phyloP scores from a whole-genome alignment of 2,888 invertebrate species.

The Clunio marinus region DNA sequence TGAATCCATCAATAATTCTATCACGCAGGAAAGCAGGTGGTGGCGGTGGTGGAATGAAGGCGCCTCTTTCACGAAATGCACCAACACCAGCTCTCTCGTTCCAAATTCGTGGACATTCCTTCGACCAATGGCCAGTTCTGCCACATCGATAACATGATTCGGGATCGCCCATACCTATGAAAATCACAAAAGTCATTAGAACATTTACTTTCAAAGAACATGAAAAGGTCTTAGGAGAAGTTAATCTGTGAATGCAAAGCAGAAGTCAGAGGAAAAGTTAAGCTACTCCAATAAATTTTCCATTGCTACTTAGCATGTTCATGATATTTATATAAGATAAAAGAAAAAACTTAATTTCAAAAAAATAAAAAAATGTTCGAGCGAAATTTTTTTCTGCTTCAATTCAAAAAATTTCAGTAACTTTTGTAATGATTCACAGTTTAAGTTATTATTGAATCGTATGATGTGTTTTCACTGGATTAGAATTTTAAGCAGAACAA shows the following conservation, averaged over 20 bases:
- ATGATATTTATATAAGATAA: too few species aligned
- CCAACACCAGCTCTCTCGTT: constrained; percentile 60
- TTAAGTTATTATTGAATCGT: too few species aligned
- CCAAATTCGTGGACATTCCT: constrained; percentile 76
- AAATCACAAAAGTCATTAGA: not conserved
- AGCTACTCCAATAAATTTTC: too few species aligned
- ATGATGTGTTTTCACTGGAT: too few species aligned
- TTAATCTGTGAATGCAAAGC: too few species aligned
- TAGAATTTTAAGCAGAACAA: constrained; percentile 12
- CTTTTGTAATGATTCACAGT: too few species aligned
- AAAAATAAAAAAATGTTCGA: not conserved
- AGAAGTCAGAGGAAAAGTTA: too few species aligned
- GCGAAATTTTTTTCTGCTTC: not conserved
- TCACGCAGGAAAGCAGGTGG: constrained; percentile 88
- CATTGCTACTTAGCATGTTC: too few species aligned
- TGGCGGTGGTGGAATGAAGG: constrained; percentile 70
- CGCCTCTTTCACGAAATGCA: constrained; percentile 65
- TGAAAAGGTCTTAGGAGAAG: too few species aligned
- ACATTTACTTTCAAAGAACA: too few species aligned
- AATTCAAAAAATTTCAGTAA: too few species aligned
- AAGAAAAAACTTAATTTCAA: not conserved
- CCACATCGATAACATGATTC: constrained; percentile 95
- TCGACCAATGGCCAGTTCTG: constrained; percentile 93
- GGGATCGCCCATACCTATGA: constrained; percentile 77
- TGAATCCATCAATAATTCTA: constrained; percentile 86